Base-by-base conservation (phyloP, 2,797 vertebrate genomes). In the Melanotaenia parkinsoni region DNA sequence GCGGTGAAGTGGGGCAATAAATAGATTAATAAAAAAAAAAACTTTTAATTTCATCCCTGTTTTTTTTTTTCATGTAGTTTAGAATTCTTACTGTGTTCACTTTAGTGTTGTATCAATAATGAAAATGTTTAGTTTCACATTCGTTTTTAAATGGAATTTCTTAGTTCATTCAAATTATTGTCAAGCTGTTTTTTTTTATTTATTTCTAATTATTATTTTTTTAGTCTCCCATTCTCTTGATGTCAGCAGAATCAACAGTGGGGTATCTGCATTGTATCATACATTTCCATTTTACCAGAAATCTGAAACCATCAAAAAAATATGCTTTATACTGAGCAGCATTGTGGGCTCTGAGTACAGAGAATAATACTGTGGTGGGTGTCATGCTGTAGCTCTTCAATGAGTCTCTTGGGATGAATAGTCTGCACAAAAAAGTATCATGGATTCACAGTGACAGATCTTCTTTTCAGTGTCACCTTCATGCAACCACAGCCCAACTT, bases 391-490 rank as follows among this genome's bases (percentile, higher is more conserved):
- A 73, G 64, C 72, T 83, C 79, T 67, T 80, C 77, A 67, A 3
- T n/a, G 35, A 59, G 62, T 82, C 84, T 61, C 74, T 66, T 3
- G 58, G 74, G 69, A 74, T 59, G 72, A 81, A 79, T 50, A 54
- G 37, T 74, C 63, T 79, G 74, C 75, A 74, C 82, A 47, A 86
- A 80, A 85, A 86, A 80, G 76, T 47, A 82, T 77, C 66, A 76
- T 72, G 63, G 60, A 80, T 81, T 74, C 72, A 58, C 43, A 65
- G 74, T 71, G 74, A 74, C 3, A 0, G 70, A 67, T 37, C 37
- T 72, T 72, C 54, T 71, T 76, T 81, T 72, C 63, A 58, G 54
- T 80, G 72, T 83, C 84, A 86, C 84, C 81, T 89, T 84, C 65
- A 72, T 71, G 51, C 50, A 83, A 65, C 51, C 40, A 58, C 62